Conservation (phyloP, 2,888 invertebrate genomes). For the Lamellibrachia satsuma region DNA sequence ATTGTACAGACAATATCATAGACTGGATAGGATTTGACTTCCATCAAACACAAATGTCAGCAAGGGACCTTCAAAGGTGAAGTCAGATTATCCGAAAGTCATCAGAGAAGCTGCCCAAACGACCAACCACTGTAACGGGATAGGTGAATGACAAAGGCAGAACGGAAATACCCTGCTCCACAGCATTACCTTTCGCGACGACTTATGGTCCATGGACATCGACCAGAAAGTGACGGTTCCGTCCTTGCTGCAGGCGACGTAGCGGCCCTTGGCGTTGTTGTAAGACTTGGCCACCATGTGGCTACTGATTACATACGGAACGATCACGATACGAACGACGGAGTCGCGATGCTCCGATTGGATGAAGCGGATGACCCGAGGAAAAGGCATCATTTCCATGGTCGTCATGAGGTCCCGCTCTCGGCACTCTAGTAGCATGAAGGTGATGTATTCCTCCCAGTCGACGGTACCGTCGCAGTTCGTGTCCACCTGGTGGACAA, state of each 20-base stretch:
- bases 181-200: constrained; percentile 36
- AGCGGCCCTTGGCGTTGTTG: constrained; percentile 70
- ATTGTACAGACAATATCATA: no score
- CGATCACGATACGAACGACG: constrained; percentile 22
- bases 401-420: constrained; percentile 53
- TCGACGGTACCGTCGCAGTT: constrained; percentile 70
- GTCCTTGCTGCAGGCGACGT: constrained; percentile 80
- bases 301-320: background rate
- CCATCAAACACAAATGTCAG: no score
- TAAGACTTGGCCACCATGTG: background rate
- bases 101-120: no score
- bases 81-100: no score
- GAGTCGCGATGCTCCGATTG: constrained; percentile 25
- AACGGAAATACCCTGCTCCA: background rate
- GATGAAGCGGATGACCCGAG: constrained; percentile 39
- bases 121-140: background rate
- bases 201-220: constrained; percentile 73
- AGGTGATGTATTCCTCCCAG: constrained; percentile 84
- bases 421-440: constrained; percentile 76
- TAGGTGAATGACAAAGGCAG: background rate
- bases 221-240: constrained; percentile 83
- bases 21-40: no score
- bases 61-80: no score
- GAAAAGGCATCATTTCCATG: constrained; percentile 42
- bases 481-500: constrained; percentile 62